A percentile compares a stretch with the other conserved stretches of the same genome.
Evolutionary conservation across 2,797 vertebrate species (phyloP).

Genomic region (Craterocephalus amniculus): DNA sequence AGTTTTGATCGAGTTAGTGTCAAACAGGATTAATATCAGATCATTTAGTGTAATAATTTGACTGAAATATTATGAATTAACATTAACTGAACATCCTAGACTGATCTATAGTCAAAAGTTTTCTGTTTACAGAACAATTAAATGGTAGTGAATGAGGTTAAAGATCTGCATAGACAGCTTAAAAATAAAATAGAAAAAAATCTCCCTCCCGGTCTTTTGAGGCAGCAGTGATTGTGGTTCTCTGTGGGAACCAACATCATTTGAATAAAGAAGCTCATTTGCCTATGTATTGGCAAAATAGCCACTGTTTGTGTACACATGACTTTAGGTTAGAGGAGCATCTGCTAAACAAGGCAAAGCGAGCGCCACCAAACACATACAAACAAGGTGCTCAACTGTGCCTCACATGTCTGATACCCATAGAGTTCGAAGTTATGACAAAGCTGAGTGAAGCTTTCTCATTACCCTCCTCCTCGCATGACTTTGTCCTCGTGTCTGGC

Average conservation of each 20-base stretch:
- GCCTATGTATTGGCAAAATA: constrained; percentile 75
- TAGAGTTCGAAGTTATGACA: constrained; percentile 62
- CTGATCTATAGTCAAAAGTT: background rate
- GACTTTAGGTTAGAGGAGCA: constrained; percentile 52
- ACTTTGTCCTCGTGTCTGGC: constrained; percentile 68
- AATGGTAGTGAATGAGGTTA: background rate
- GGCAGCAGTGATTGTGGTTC: constrained; percentile 23
- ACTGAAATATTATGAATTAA: background rate
- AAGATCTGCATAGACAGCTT: background rate
- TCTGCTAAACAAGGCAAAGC: constrained; percentile 58
- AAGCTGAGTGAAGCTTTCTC: constrained; percentile 76
- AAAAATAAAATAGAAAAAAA: constrained; percentile 4
- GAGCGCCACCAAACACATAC: constrained; percentile 22
- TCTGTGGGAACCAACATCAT: constrained; percentile 45
- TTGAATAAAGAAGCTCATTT: constrained; percentile 67
- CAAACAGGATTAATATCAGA: too few relatives aligned
- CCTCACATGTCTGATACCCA: constrained; percentile 27
- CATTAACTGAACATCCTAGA: background rate
- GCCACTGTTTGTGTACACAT: constrained; percentile 73
- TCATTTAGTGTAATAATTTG: background rate
- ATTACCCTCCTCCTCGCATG: constrained; percentile 45
- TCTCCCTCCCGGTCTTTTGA: background rate
- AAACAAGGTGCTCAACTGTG: constrained; percentile 9
- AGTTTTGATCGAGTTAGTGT: too few relatives aligned
- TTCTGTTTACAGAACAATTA: constrained; percentile 19